Base-by-base conservation (phyloP, 2,888 invertebrate genomes). In the Trilocha varians region DNA sequence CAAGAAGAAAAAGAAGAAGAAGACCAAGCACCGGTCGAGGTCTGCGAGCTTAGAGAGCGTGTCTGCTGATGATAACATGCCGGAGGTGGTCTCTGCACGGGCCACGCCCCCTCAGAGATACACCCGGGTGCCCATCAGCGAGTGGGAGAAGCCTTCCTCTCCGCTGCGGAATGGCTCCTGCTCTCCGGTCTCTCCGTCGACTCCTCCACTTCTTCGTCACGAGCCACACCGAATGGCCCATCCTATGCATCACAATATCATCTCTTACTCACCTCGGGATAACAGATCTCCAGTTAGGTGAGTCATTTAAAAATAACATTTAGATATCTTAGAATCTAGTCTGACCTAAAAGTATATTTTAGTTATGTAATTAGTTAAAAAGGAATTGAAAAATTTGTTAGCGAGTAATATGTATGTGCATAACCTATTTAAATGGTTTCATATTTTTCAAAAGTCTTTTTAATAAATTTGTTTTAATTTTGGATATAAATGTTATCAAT, bases 1-100 rank as follows among this genome's bases (percentile, higher is more conserved):
- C 50, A 87, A 90, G 35, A 91, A 91, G 58, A 93, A 91, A 71
- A 88, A 88, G 40, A 91, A 91, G 71, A 91, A 90, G 76, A 91
- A 90, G 70, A 90, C 91, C 42, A 92, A 91, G 68, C 90, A 91
- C 39, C 85, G 87, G 43, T 91, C 91, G 33, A 87, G 90, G 40
- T 91, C 91, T 44, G 89, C 91, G 0, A 92, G 91, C 59, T 80
- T 91, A 49, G 91, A 90, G 62, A 89, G 89, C 50, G 79, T 90
- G 40, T 90, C 89, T 14, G 87, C 88, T 32, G 88, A 88, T 50
- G 88, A 85, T 47, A 78, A 72, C 47, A 65, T 78, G 46, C 72
- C 75, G 13, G 64, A 64, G 41, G 73, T 65, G 51, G 59, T 68
- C 13, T 67, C 76, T 0, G 63, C 61, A 38, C 59, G 70, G 18